Base-by-base conservation (phyloP, 1,140 invertebrate genomes). In the Drosophila insularis region DNA sequence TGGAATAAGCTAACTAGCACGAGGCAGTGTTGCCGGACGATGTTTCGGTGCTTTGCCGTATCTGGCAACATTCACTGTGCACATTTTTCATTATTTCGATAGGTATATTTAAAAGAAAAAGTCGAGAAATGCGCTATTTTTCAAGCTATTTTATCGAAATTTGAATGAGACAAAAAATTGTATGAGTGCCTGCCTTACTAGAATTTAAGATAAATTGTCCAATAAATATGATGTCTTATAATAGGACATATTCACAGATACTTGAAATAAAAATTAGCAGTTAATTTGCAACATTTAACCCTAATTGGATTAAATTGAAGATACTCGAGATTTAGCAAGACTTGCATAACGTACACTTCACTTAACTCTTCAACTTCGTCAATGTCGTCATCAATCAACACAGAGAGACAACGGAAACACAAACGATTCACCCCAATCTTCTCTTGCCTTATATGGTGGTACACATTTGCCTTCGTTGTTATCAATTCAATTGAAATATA, bases 401-500 rank as follows among this genome's bases (percentile, higher is more conserved):
- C 39, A 55, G 17, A 23, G 14, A 21, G 10, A 37, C 58, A 63
- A 32, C 19, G 14, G 58, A 61, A 19, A 31, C 64, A 37, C 35
- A 37, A 11, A 13, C 35, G 35, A 37, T 37, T 37, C 35, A 37
- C 23, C 55, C 53, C 53, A 43, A 59, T 65, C 68, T 63, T 40
- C 53, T 65, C 35, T 4, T 13, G 23, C 65, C 56, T 54, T 23
- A 31, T 75, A 56, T 72, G 56, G 19, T 53, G 37, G 56, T 40
- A 59, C 63, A 35, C 43, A 66, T 50, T 56, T 31, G 58, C 37
- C 46, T 72, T 23, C 19, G 27, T 8, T 14, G 78, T 89, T 87
- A 87, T 87, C 82, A 87, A 71, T 71, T 74, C 76, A 77, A 89
- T 84, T 89, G 84, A 80, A 71, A 58, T 71, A 58, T 63, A 72